Percentiles rank a stretch among this genome's conserved stretches.
Evolutionary conservation across 2,113 vertebrate species (phyloP).

Genomic region (Phrynocephalus versicolor): DNA sequence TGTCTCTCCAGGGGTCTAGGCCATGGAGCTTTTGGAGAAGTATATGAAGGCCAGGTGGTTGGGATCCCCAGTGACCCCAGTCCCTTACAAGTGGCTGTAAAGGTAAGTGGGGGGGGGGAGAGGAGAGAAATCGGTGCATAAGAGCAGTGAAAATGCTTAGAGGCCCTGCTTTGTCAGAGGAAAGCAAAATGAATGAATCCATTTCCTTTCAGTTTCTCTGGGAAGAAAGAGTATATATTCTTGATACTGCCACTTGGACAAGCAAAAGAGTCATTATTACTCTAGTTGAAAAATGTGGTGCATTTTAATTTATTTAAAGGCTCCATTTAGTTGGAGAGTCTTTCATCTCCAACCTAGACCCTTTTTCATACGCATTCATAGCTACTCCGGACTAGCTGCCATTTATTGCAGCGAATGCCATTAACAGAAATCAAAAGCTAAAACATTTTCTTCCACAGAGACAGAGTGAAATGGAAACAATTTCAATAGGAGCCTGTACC

Average conservation of each 20-base stretch:
- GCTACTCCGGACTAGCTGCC: too few species aligned
- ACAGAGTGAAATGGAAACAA: too few species aligned
- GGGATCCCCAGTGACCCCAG: conserved; percentile 89
- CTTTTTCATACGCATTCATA: neutral
- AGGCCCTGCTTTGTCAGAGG: conserved; percentile 39
- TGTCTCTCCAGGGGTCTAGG: conserved; percentile 88
- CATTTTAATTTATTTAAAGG: neutral
- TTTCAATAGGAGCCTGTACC: too few species aligned
- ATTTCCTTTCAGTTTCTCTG: neutral
- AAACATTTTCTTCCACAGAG: too few species aligned
- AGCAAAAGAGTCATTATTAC: neutral
- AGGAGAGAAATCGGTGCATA: conserved; percentile 46
- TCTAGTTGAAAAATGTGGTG: neutral
- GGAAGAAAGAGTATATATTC: neutral
- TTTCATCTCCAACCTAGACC: neutral
- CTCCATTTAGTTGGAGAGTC: neutral
- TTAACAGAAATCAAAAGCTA: too few species aligned
- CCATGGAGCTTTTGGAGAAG: conserved; percentile 97
- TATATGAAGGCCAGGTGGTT: conserved; percentile 95
- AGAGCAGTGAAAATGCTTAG: conserved; percentile 39
- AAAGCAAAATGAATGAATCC: conserved; percentile 34
- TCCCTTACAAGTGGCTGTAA: conserved; percentile 96
- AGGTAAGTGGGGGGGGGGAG: conserved; percentile 91
- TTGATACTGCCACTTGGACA: too few species aligned
- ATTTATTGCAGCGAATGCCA: too few species aligned